A percentile compares a stretch with the other conserved stretches of the same genome.
phyloP scores from a whole-genome alignment of 2,113 vertebrate genomes.

The Macquaria australasica region DNA sequence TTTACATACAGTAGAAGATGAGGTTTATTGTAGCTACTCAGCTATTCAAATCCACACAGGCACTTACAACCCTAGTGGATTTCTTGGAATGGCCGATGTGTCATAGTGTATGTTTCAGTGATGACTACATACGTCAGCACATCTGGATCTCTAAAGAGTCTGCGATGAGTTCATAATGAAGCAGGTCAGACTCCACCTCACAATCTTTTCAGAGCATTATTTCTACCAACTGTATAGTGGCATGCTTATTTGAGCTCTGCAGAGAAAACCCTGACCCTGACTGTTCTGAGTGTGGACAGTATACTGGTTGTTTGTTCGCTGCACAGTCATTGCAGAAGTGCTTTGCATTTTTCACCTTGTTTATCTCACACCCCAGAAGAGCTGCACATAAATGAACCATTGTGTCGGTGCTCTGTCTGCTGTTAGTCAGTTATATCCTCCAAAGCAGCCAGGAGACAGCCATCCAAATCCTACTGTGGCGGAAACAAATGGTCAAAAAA shows the following conservation, averaged over 20 bases:
- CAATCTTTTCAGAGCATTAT: background rate
- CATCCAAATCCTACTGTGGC: slow-evolving; percentile 18
- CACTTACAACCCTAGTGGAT: background rate
- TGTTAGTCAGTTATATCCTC: background rate
- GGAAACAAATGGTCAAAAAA: background rate
- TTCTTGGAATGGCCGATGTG: slow-evolving; percentile 13
- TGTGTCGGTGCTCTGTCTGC: slow-evolving; percentile 4
- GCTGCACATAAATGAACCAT: slow-evolving; percentile 24
- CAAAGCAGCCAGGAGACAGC: slow-evolving; percentile 24
- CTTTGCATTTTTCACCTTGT: slow-evolving; percentile 42
- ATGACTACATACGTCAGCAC: background rate
- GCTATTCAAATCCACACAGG: slow-evolving; percentile 27
- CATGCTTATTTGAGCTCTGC: background rate
- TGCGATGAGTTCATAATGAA: background rate
- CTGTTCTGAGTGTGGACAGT: background rate
- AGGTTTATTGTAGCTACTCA: background rate
- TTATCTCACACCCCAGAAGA: slow-evolving; percentile 31
- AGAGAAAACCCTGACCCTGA: background rate
- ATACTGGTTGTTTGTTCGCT: background rate
- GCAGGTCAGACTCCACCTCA: background rate
- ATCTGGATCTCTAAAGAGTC: slow-evolving; percentile 13
- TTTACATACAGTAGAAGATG: slow-evolving; percentile 6
- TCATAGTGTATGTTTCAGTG: background rate
- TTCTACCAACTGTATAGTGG: background rate
- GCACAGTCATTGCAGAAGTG: background rate